Evolutionary conservation across 2,888 invertebrate species (phyloP).

Genomic region (Thumatha senex): DNA sequence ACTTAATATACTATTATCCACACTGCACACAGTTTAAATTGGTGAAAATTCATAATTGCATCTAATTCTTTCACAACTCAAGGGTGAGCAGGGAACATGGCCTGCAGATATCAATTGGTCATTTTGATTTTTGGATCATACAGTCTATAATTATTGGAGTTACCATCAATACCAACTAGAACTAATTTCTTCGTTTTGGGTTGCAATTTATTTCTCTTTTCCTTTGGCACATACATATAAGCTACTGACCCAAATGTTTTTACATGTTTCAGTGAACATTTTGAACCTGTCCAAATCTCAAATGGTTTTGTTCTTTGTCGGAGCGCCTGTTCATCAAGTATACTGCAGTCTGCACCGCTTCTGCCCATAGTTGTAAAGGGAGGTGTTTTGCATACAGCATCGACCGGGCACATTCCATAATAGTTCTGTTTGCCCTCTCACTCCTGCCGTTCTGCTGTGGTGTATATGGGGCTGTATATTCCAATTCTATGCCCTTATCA

Average conservation of each 20-base stretch:
- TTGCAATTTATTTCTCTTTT: not conserved
- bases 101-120: too few relatives aligned
- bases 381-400: slow-evolving; percentile 28
- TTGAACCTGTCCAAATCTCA: not conserved
- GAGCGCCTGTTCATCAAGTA: slow-evolving; percentile 47
- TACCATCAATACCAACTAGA: not conserved
- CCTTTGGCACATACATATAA: not conserved
- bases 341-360: slow-evolving; percentile 48
- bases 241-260: not conserved
- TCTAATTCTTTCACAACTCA: too few relatives aligned
- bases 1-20: too few relatives aligned
- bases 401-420: slow-evolving; percentile 38
- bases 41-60: too few relatives aligned
- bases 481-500: slow-evolving; percentile 34
- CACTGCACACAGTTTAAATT: too few relatives aligned
- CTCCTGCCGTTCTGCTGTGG: slow-evolving; percentile 46
- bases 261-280: not conserved
- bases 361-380: slow-evolving; percentile 47
- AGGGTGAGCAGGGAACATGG: too few relatives aligned
- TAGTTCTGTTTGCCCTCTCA: slow-evolving; percentile 44
- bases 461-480: slow-evolving; percentile 39
- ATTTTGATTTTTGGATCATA: too few relatives aligned
- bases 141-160: not conserved
- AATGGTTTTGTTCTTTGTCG: not conserved
- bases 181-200: not conserved